Evolutionary conservation across 2,888 invertebrate genomes (phyloP), one percentile per base, ranked within the genome.

Genomic region (Aleiodes testaceus): DNA sequence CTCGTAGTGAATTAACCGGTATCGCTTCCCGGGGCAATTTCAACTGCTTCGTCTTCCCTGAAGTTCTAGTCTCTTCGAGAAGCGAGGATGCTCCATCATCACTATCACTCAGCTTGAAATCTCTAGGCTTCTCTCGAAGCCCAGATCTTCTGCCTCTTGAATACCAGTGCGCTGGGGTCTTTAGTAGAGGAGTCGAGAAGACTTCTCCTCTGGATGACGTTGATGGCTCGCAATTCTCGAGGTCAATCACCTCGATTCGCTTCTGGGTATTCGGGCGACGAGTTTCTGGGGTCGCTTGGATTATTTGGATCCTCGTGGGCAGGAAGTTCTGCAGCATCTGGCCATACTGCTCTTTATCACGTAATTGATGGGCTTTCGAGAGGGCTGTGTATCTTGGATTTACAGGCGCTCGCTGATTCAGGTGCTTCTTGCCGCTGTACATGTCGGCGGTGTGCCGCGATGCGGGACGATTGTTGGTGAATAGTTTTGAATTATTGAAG

Each of bases 1-100:
- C 86, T 26, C 83, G 78, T 22, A 87, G 76, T 0, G 83, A 78
- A 65, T 87, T 86, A 0, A 79, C 82, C 2, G 69, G 61, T 9
- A 81, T 66, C 1, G 74, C 65, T 70, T 72, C 71, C 6, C 14
- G 22, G 11, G 16, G 16, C 1, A 42, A 6, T 26, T 5, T 1
- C 9, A 16, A 3, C 1, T 14, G 30, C 18, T 59, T 59, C 14
- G 26, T 30, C 7, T 16, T 36, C 1, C 1, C 14, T 16, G n/a
- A 14, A 2, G 6, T 12, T 55, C 5, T 55, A 26, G 26, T 1
- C 6, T 55, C 14, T 7, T 7, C 16, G 36, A 42, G 18, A 14
- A 18, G 1, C 1, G 14, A 7, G 20, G 3, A 44, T 44, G 7
- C 9, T 14, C 3, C 26, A 11, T 72, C 72, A 20, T 73, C 63